phyloP scores from a whole-genome alignment of 2,113 vertebrate genomes.

The Setophaga coronata region DNA sequence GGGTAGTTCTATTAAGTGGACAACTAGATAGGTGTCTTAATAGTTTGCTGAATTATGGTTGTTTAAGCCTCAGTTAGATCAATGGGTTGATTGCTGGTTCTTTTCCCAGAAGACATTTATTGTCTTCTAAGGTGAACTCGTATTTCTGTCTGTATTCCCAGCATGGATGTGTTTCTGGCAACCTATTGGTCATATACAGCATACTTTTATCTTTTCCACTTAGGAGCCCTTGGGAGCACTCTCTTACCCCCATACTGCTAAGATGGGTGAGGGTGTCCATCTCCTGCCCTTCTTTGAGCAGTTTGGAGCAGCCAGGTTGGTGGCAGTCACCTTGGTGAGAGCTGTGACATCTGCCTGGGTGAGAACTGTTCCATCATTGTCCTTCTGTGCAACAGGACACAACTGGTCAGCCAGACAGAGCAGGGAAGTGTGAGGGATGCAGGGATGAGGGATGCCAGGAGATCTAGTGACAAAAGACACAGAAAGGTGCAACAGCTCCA shows the following conservation, averaged over 20 bases:
- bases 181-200: background rate
- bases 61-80: background rate
- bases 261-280: background rate
- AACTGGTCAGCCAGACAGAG: background rate
- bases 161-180: background rate
- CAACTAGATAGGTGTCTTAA: constrained; percentile 38
- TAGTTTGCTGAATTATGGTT: constrained; percentile 45
- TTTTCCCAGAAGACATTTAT: constrained; percentile 70
- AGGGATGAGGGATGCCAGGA: background rate
- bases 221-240: background rate
- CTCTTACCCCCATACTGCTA: background rate
- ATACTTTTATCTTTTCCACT: background rate
- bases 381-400: background rate
- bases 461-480: background rate
- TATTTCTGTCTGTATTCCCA: constrained; percentile 17
- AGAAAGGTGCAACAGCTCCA: fast-evolving
- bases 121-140: background rate
- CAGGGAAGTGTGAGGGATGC: background rate
- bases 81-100: constrained; percentile 51
- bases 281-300: background rate
- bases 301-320: background rate
- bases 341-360: background rate
- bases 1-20: constrained; percentile 47
- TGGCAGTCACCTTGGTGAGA: background rate
- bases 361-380: background rate